Evolutionary conservation across 2,888 invertebrate species (phyloP).

Genomic region (Netelia melanura): DNA sequence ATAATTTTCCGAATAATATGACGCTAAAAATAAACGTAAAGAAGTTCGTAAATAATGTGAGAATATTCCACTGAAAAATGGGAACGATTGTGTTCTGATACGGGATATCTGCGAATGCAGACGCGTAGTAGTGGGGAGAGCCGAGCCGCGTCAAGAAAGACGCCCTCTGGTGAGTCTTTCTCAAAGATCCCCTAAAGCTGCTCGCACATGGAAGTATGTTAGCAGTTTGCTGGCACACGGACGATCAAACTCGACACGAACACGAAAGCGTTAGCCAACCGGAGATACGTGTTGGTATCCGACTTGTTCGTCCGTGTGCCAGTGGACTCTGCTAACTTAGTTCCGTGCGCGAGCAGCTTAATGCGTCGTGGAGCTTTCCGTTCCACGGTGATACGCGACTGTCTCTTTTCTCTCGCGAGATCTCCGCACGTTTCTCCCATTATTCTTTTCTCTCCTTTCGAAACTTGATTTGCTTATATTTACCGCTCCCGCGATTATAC

Average conservation of each 20-base stretch:
- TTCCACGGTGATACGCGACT: not conserved
- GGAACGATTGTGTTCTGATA: conserved; percentile 1
- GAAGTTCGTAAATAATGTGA: not conserved
- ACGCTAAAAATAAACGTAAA: not conserved
- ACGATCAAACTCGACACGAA: no score
- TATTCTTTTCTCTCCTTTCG: no score
- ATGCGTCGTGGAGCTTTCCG: conserved; percentile 4
- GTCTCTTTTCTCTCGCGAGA: not conserved
- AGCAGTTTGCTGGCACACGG: no score
- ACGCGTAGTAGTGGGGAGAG: conserved; percentile 56
- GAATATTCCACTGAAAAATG: not conserved
- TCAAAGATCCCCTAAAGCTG: conserved; percentile 28
- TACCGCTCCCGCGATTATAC: no score
- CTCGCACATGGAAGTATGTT: no score
- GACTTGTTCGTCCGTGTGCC: no score
- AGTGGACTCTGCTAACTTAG: no score
- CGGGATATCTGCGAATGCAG: conserved; percentile 54
- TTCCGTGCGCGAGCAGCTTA: not conserved
- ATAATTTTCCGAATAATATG: not conserved
- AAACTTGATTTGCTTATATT: no score
- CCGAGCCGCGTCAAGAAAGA: conserved; percentile 28
- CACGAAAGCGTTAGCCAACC: no score
- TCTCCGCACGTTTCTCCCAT: not conserved
- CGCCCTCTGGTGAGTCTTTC: conserved; percentile 29
- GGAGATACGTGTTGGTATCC: no score